These are phyloP conservation scores for Spatulosminthurus flaviceps DNA, from an alignment of 2,888 invertebrate species.

Conservation along the genomic window DNA sequence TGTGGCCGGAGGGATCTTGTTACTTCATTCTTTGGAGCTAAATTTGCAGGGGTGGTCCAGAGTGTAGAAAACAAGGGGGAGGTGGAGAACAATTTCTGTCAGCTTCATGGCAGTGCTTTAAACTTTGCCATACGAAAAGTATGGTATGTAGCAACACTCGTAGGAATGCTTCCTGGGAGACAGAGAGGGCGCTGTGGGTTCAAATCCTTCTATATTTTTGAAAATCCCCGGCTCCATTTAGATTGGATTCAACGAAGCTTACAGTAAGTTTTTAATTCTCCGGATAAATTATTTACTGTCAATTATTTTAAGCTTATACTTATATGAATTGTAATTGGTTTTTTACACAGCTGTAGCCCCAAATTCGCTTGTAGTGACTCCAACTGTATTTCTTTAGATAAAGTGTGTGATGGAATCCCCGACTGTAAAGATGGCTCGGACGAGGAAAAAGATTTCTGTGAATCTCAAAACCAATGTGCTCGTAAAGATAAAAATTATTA, in stretches of 20 bases:
- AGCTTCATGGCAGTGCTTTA: slow-evolving; percentile 40
- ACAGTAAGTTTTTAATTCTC: slow-evolving; percentile 11
- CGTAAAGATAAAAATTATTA: not conserved
- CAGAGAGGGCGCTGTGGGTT: slow-evolving; percentile 36
- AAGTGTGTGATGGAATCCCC: slow-evolving; percentile 34
- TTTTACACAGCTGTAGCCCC: slow-evolving; percentile 35
- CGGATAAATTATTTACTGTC: not conserved
- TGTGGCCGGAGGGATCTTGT: slow-evolving; percentile 23
- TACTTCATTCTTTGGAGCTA: not conserved
- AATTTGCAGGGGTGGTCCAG: not conserved
- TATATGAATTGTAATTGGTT: too few species aligned
- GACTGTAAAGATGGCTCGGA: slow-evolving; percentile 27
- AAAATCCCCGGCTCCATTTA: not conserved
- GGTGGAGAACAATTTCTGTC: slow-evolving; percentile 37
- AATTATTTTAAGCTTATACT: not conserved
- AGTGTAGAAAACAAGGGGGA: slow-evolving; percentile 18
- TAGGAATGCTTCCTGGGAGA: slow-evolving; percentile 40
- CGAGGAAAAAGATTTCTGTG: slow-evolving; percentile 19
- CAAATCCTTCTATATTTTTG: slow-evolving; percentile 41
- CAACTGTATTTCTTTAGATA: slow-evolving; percentile 24
- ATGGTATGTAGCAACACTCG: slow-evolving; percentile 40
- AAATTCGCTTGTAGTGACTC: slow-evolving; percentile 36
- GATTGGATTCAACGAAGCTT: slow-evolving; percentile 19
- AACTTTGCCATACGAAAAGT: slow-evolving; percentile 4
- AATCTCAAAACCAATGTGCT: not conserved